Percentiles rank a stretch among this genome's conserved stretches.
These are phyloP conservation scores for Iselma pallidipennis DNA, from an alignment of 2,888 invertebrate species.

Conservation along the genomic window DNA sequence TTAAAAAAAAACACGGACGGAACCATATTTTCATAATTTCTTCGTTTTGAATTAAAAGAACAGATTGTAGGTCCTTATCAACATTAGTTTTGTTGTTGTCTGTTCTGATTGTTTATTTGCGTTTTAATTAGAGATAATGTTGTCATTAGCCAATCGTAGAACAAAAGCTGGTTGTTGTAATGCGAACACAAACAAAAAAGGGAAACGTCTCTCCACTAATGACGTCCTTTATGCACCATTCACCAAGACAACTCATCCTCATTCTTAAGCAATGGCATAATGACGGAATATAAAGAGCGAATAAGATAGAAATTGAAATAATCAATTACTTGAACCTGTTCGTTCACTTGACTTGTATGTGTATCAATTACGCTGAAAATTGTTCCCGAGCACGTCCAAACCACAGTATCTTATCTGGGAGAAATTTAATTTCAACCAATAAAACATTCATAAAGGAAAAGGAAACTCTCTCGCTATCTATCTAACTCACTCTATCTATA, in stretches of 20 bases:
- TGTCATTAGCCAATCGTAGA: neutral
- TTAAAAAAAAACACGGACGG: too few species aligned
- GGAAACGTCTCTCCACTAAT: neutral
- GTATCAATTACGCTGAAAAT: conserved; percentile 25
- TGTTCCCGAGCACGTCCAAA: conserved; percentile 32
- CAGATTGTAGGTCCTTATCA: neutral
- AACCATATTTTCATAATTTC: too few species aligned
- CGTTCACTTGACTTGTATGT: conserved; percentile 7
- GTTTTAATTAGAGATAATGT: conserved; percentile 1
- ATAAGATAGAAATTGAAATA: conserved; percentile 12
- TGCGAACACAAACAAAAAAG: neutral
- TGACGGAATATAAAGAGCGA: neutral
- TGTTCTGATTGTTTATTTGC: neutral
- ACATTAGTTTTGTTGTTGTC: neutral
- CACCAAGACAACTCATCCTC: neutral
- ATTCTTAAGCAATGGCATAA: neutral
- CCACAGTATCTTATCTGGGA: conserved; percentile 48
- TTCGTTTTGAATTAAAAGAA: too few species aligned
- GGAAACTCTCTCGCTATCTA: conserved; percentile 31
- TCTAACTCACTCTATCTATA: neutral
- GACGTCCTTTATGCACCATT: conserved; percentile 6
- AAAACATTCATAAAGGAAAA: conserved; percentile 52
- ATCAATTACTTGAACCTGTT: conserved; percentile 19
- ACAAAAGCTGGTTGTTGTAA: neutral
- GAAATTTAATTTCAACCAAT: conserved; percentile 54